These are phyloP conservation scores for Phalacrocorax carbo DNA, from an alignment of 2,113 vertebrate genomes.

Conservation along the genomic window DNA sequence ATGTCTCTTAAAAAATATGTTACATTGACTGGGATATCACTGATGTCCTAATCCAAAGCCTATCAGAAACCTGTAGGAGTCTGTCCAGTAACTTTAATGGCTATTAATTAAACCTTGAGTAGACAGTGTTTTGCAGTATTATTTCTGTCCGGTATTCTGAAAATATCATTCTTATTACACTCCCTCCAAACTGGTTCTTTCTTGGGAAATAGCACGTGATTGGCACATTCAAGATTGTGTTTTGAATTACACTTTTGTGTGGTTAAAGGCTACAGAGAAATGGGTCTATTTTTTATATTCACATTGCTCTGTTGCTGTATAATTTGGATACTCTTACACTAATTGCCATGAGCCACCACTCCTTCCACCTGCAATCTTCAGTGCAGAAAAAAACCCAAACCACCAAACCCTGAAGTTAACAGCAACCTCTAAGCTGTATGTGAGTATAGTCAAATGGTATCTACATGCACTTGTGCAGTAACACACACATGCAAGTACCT, in stretches of 20 bases:
- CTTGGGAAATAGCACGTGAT: not conserved
- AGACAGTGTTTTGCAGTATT: not conserved
- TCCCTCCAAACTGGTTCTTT: not conserved
- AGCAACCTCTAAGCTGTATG: not conserved
- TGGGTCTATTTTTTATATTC: not conserved
- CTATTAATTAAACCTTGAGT: not conserved
- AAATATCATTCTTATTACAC: not conserved
- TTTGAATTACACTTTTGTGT: not conserved
- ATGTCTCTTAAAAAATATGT: not conserved
- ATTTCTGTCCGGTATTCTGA: not conserved
- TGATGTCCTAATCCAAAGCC: not conserved
- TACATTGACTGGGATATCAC: not conserved
- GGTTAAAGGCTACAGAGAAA: not conserved
- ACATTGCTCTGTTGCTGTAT: not conserved
- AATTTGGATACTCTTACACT: not conserved
- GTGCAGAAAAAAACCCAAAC: not conserved
- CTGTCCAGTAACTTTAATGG: not conserved
- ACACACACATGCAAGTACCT: not conserved
- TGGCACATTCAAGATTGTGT: not conserved
- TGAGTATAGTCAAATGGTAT: not conserved
- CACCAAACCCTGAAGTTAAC: not conserved
- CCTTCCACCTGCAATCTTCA: not conserved
- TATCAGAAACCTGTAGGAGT: not conserved
- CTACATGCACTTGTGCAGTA: rapidly evolving
- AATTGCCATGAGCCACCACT: not conserved